Conservation (phyloP, 2,797 vertebrate species). For the Cyclopterus lumpus region DNA sequence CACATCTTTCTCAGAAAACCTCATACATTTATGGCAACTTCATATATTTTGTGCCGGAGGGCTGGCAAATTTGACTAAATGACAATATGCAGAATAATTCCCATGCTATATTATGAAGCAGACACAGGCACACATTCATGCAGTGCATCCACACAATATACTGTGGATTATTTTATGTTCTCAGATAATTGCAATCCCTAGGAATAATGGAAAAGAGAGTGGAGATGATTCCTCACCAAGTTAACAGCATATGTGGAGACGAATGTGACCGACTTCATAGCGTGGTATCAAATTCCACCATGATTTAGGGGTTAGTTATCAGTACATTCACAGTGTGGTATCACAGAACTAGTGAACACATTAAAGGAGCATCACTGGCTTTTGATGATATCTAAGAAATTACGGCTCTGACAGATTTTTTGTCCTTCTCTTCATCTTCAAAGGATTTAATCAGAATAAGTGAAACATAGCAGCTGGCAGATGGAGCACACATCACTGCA, state of each 20-base stretch:
- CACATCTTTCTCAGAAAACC: slow-evolving; percentile 16
- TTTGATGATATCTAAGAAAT: slow-evolving; percentile 55
- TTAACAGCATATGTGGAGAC: slow-evolving; percentile 50
- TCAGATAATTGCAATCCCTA: slow-evolving; percentile 8
- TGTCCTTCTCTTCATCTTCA: slow-evolving; percentile 55
- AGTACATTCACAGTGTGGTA: slow-evolving; percentile 20
- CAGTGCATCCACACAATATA: background rate
- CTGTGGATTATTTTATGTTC: slow-evolving; percentile 3
- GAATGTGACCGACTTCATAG: slow-evolving; percentile 45
- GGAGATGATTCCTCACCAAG: slow-evolving; percentile 43
- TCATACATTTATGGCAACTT: slow-evolving; percentile 35
- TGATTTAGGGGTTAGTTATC: slow-evolving; percentile 30
- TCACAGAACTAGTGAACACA: slow-evolving; percentile 21
- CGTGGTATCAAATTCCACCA: slow-evolving; percentile 17
- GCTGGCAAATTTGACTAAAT: slow-evolving; percentile 45
- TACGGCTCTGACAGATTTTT: slow-evolving; percentile 38
- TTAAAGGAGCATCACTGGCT: slow-evolving; percentile 30
- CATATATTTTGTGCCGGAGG: slow-evolving; percentile 40
- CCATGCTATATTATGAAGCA: slow-evolving; percentile 20
- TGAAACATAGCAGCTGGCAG: slow-evolving; percentile 45
- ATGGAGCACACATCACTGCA: slow-evolving; percentile 40
- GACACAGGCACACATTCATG: background rate
- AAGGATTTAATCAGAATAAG: slow-evolving; percentile 62
- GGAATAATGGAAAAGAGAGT: slow-evolving; percentile 12
- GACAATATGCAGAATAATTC: slow-evolving; percentile 24